Conservation (phyloP, 2,888 invertebrate species). For the Chymomyza caudatula region DNA sequence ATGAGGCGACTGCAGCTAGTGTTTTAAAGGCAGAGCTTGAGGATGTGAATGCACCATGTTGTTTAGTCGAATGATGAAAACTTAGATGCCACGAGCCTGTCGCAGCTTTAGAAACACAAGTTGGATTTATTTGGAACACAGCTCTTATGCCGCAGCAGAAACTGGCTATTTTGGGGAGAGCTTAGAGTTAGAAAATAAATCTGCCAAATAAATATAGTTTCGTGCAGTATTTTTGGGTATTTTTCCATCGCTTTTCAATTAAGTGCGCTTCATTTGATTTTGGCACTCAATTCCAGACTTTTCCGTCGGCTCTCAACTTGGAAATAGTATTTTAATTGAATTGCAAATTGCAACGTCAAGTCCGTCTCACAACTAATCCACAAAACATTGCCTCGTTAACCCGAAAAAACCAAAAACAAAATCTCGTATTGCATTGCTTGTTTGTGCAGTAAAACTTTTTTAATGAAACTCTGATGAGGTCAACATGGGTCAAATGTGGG, state of each 20-base stretch:
- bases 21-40: too few relatives aligned
- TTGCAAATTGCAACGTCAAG: slow-evolving; percentile 2
- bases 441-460: neutral
- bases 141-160: too few relatives aligned
- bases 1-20: too few relatives aligned
- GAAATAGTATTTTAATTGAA: slow-evolving; percentile 41
- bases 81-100: too few relatives aligned
- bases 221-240: neutral
- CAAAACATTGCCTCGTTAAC: slow-evolving; percentile 3
- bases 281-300: neutral
- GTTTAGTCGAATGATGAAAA: too few relatives aligned
- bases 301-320: slow-evolving; percentile 7
- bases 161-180: too few relatives aligned
- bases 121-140: too few relatives aligned
- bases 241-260: neutral
- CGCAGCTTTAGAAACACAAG: too few relatives aligned
- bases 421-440: neutral
- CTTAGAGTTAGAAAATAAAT: too few relatives aligned
- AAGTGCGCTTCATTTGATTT: neutral
- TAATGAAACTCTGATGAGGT: slow-evolving; percentile 5
- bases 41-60: too few relatives aligned
- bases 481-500: slow-evolving; percentile 26
- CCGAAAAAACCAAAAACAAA: neutral
- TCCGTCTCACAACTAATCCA: neutral
- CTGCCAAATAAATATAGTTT: too few relatives aligned